These are phyloP conservation scores for Desoria tigrina DNA, from an alignment of 2,888 invertebrate species.

Conservation along the genomic window DNA sequence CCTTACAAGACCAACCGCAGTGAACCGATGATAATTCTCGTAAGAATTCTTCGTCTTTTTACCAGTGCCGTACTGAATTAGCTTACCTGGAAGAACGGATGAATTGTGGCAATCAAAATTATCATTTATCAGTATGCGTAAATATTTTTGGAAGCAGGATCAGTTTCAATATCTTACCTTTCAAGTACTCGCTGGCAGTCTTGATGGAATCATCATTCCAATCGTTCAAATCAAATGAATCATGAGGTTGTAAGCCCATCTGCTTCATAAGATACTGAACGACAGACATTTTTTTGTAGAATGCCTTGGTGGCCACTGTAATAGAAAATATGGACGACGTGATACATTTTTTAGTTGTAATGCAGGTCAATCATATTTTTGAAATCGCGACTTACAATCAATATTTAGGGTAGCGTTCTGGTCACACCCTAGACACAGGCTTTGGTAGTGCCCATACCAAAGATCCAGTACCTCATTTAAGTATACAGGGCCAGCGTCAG, in stretches of 20 bases:
- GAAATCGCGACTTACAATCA: conserved; percentile 75
- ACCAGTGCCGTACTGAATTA: conserved; percentile 35
- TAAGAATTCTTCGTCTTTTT: neutral
- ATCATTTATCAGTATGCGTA: too few relatives aligned
- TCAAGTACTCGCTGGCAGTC: conserved; percentile 13
- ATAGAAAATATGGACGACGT: neutral
- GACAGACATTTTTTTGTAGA: conserved; percentile 25
- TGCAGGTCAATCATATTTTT: too few relatives aligned
- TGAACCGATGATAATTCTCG: conserved; percentile 19
- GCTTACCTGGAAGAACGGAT: conserved; percentile 23
- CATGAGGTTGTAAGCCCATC: neutral
- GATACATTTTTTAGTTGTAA: neutral
- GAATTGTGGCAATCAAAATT: neutral
- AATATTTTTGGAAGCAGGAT: too few relatives aligned
- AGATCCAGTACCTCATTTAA: conserved; percentile 82
- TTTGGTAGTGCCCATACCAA: conserved; percentile 92
- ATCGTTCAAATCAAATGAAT: neutral
- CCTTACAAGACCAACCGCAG: conserved; percentile 4
- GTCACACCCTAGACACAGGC: conserved; percentile 80
- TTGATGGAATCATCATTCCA: conserved; percentile 8
- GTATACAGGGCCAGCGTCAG: conserved; percentile 59
- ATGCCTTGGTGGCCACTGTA: conserved; percentile 35
- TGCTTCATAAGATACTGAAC: neutral
- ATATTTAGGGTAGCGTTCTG: conserved; percentile 80
- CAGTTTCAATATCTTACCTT: conserved; percentile 19